phyloP scores from a whole-genome alignment of 23 tunicate genomes.

The Diplosoma virens region DNA sequence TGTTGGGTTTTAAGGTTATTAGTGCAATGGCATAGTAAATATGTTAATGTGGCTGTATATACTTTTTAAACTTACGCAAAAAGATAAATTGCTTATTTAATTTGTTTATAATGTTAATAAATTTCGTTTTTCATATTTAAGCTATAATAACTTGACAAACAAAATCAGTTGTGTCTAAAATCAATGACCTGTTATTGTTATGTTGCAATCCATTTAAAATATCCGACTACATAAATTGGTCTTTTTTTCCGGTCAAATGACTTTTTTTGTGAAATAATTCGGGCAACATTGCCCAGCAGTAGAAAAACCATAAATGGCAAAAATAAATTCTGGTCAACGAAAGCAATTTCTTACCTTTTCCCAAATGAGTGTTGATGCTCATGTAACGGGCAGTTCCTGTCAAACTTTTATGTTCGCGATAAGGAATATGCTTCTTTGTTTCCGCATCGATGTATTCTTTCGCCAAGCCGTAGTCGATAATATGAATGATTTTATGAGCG shows the following conservation, averaged over 20 bases:
- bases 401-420: constrained; percentile 95
- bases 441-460: constrained; percentile 98
- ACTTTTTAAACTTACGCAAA: too few species aligned
- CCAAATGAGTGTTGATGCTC: constrained; percentile 98
- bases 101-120: too few species aligned
- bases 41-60: too few species aligned
- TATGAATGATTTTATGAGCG: constrained; percentile 58
- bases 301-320: not conserved
- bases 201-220: not conserved
- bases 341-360: constrained; percentile 73
- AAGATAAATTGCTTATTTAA: too few species aligned
- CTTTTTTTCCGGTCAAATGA: too few species aligned
- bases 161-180: not conserved
- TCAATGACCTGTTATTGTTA: too few species aligned
- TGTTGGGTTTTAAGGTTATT: too few species aligned
- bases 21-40: too few species aligned
- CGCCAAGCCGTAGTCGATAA: constrained; percentile 96
- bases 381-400: constrained; percentile 99
- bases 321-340: not conserved
- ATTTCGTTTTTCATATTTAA: too few species aligned
- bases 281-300: too few species aligned
- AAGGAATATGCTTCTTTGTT: constrained; percentile 96
- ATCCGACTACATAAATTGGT: not conserved
- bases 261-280: too few species aligned
- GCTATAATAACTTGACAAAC: not conserved